These are phyloP conservation scores for Enteromius viviparus DNA, from an alignment of 2,797 vertebrate species.

Conservation along the genomic window DNA sequence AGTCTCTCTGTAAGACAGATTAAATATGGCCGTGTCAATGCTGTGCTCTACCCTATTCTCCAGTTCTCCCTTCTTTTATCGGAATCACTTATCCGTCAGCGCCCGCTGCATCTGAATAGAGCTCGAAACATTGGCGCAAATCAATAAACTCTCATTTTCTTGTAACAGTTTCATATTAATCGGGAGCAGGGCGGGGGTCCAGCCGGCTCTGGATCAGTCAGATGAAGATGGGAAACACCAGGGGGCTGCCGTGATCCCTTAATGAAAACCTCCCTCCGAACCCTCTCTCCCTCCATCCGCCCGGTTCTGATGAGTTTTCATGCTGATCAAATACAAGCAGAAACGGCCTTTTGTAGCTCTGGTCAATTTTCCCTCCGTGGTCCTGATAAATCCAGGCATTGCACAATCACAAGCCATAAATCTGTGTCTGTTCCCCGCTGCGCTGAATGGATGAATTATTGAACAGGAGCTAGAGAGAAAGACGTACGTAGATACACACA, in stretches of 20 bases:
- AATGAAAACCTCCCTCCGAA: constrained; percentile 77
- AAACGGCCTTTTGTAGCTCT: constrained; percentile 89
- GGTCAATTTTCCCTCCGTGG: constrained; percentile 89
- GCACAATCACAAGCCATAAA: constrained; percentile 90
- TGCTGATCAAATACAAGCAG: constrained; percentile 91
- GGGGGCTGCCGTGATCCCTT: constrained; percentile 85
- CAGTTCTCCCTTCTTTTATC: constrained; percentile 82
- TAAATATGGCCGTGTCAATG: constrained; percentile 82
- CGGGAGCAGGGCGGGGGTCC: constrained; percentile 81
- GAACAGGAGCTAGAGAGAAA: constrained; percentile 74
- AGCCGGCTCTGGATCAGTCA: constrained; percentile 63
- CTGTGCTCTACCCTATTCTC: constrained; percentile 68
- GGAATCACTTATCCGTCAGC: constrained; percentile 89
- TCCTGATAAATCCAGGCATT: constrained; percentile 90
- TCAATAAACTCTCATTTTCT: constrained; percentile 94
- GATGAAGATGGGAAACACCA: constrained; percentile 87
- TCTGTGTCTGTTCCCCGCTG: constrained; percentile 86
- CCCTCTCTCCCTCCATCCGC: constrained; percentile 26
- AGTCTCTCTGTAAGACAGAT: constrained; percentile 85
- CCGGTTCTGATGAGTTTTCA: constrained; percentile 86
- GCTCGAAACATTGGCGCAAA: constrained; percentile 85
- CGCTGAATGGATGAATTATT: constrained; percentile 87
- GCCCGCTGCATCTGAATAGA: constrained; percentile 86
- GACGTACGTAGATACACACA: constrained; percentile 42
- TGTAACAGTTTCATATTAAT: constrained; percentile 93